phyloP scores from a whole-genome alignment of 92 coral and sea anemone genomes.

The Nematostella vectensis region DNA sequence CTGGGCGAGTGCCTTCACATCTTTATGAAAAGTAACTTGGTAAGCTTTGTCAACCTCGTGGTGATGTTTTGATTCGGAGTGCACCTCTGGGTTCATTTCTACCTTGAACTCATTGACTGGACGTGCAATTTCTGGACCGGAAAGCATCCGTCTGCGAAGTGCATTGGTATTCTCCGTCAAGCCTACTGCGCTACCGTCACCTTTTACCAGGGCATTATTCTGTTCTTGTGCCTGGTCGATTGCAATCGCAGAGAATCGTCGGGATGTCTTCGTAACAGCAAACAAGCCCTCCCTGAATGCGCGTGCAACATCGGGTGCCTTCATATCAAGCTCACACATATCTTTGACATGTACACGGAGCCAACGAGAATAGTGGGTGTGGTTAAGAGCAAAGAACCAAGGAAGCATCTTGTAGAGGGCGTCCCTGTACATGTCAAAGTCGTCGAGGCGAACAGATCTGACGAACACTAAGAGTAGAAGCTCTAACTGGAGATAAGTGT shows the following conservation, averaged over 20 bases:
- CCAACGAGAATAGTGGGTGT: constrained; percentile 53
- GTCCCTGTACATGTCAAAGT: constrained; percentile 29
- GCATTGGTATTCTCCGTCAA: constrained; percentile 37
- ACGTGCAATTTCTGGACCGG: constrained; percentile 42
- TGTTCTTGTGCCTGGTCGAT: constrained; percentile 57
- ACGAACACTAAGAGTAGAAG: constrained; percentile 29
- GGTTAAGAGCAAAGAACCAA: constrained; percentile 45
- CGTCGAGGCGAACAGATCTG: constrained; percentile 32
- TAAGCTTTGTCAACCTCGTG: constrained; percentile 44
- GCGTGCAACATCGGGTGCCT: constrained; percentile 29
- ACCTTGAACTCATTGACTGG: constrained; percentile 38
- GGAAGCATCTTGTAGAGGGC: constrained; percentile 30
- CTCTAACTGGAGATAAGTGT: constrained; percentile 20
- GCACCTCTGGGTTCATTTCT: constrained; percentile 14
- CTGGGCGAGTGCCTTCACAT: constrained; percentile 36
- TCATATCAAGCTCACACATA: constrained; percentile 28
- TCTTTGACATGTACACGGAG: constrained; percentile 46
- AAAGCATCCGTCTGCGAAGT: constrained; percentile 39
- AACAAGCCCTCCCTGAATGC: constrained; percentile 30
- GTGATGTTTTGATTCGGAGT: constrained; percentile 8
- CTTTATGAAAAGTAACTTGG: constrained; percentile 36
- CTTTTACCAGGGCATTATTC: constrained; percentile 50
- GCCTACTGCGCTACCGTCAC: constrained; percentile 47
- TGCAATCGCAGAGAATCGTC: constrained; percentile 42
- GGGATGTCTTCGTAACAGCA: constrained; percentile 31